These are phyloP conservation scores for Laspeyria flexula DNA, from an alignment of 2,888 invertebrate species.

Conservation along the genomic window DNA sequence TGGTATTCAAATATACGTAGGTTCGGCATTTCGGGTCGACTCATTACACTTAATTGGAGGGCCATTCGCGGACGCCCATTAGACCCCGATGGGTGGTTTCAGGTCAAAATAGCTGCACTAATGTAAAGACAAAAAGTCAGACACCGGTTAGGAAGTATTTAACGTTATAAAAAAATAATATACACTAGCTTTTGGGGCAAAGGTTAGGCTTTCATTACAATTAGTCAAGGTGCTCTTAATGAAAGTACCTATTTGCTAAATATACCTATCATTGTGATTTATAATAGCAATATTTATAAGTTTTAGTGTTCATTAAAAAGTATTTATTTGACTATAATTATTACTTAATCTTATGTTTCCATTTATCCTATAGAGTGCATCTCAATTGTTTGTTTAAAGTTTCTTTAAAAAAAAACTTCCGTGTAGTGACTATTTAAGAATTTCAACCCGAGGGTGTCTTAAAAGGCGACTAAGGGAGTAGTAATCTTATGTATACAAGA, in stretches of 20 bases:
- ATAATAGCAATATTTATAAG: no score
- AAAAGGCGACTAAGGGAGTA: no score
- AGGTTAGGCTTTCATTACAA: constrained; percentile 29
- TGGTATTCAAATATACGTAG: constrained; percentile 65
- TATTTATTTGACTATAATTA: no score
- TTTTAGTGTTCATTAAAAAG: no score
- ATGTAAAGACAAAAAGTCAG: constrained; percentile 69
- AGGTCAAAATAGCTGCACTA: constrained; percentile 67
- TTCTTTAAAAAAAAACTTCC: no score
- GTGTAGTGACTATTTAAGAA: no score
- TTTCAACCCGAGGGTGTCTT: no score
- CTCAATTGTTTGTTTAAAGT: no score
- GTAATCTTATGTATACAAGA: no score
- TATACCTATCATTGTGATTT: no score
- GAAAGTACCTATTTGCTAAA: not conserved
- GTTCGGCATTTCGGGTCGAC: constrained; percentile 63
- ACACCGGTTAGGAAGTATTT: constrained; percentile 50
- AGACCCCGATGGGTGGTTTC: constrained; percentile 70
- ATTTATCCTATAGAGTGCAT: no score
- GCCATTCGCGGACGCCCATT: constrained; percentile 79
- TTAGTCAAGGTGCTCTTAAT: constrained; percentile 10
- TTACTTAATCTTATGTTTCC: no score
- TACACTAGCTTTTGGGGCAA: constrained; percentile 20
- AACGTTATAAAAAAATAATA: constrained; percentile 51
- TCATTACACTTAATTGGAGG: constrained; percentile 85